phyloP scores from a whole-genome alignment of 2,113 vertebrate species.

The Stegastes partitus region DNA sequence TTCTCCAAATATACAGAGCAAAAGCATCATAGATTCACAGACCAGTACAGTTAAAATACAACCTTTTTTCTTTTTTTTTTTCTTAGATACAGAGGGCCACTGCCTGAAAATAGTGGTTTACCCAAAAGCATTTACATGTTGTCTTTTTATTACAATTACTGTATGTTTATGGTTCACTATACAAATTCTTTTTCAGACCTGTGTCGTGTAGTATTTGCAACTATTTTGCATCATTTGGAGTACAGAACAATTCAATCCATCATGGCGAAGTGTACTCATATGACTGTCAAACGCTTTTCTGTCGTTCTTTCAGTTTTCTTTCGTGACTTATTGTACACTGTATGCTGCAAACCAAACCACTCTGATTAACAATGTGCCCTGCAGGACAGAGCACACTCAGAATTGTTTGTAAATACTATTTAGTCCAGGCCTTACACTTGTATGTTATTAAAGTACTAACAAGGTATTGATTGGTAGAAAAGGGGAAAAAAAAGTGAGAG shows the following conservation, averaged over 20 bases:
- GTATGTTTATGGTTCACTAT: slow-evolving; percentile 77
- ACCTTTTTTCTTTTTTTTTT: slow-evolving; percentile 74
- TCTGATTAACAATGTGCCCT: slow-evolving; percentile 13
- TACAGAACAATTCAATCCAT: slow-evolving; percentile 43
- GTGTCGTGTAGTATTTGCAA: slow-evolving; percentile 58
- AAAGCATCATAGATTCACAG: slow-evolving; percentile 88
- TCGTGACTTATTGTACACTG: slow-evolving; percentile 20
- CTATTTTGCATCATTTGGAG: slow-evolving; percentile 40
- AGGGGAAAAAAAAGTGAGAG: slow-evolving; percentile 27
- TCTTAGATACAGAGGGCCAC: slow-evolving; percentile 82
- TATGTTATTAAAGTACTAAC: slow-evolving; percentile 77
- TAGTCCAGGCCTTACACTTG: slow-evolving; percentile 57
- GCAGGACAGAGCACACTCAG: slow-evolving; percentile 38
- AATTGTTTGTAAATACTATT: slow-evolving; percentile 60
- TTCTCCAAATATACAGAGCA: slow-evolving; percentile 88
- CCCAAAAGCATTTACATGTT: slow-evolving; percentile 72
- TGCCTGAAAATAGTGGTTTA: slow-evolving; percentile 82
- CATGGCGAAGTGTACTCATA: slow-evolving; percentile 40
- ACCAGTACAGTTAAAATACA: slow-evolving; percentile 87
- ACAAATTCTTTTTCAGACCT: slow-evolving; percentile 70
- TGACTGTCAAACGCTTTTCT: slow-evolving; percentile 60
- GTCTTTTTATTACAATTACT: slow-evolving; percentile 74
- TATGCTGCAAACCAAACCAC: slow-evolving; percentile 31
- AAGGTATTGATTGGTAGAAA: slow-evolving; percentile 73
- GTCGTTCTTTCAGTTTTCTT: slow-evolving; percentile 35